Base-by-base conservation (phyloP, 2,888 invertebrate species). In the Bombylius discolor region DNA sequence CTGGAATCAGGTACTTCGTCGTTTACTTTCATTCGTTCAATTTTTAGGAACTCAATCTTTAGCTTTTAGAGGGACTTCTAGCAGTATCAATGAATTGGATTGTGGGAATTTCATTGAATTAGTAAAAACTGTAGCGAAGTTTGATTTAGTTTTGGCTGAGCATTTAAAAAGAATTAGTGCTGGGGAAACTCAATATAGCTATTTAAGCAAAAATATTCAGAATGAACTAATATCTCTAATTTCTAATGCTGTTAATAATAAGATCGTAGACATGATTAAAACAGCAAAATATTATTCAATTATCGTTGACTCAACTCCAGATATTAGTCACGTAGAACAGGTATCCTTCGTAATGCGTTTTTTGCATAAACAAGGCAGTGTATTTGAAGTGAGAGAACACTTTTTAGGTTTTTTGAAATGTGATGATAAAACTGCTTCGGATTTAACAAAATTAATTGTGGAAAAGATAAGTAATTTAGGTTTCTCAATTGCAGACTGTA, bases 371-470 rank as follows among this genome's bases (percentile, higher is more conserved):
- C 32, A 49, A 13, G 2, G 5, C 14, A 1, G 32, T 4, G 5
- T 49, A 8, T 31, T 5, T 11, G 34, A 34, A 49, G 12, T 49
- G 2, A 11, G 9, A 12, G 49, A 49, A 49, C n/a, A 49, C 4
- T 49, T 49, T 34, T 13, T 49, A 2, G 34, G 34, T 49, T 49
- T 49, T 34, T 49, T 1, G 1, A 4, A 3, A 13, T n/a, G 5
- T 13, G 1, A 14, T 13, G n/a, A 33, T 8, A n/a, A 4, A 4
- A 49, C 34, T 49, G 49, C 34, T n/a, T 1, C 50, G 49, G 58
- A 51, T 45, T 56, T 56, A 47, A 47, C 6, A 23, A 23, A 53
- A 7, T 58, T 56, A 44, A 47, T 58, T 7, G 14, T 51, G 46
- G 50, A 53, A 14, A 8, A 47, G 7, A 11, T 49, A 34, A 4